These are phyloP conservation scores for Rhinatrema bivittatum DNA, from an alignment of 2,797 vertebrate species.

Conservation along the genomic window DNA sequence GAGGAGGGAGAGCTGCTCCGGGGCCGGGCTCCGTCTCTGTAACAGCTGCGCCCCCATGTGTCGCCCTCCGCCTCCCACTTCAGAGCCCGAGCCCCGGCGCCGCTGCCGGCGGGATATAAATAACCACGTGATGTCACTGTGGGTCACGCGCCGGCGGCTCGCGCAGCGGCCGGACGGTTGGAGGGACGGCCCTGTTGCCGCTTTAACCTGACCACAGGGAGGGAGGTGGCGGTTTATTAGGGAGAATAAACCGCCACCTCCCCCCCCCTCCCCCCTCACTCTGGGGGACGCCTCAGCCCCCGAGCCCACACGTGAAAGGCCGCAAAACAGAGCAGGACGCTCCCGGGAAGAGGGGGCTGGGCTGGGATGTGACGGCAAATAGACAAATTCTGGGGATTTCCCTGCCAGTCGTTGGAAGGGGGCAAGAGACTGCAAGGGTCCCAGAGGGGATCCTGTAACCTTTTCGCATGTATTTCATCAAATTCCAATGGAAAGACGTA, in stretches of 20 bases:
- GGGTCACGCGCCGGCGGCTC: background rate
- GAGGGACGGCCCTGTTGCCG: conserved; percentile 4
- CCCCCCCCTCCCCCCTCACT: background rate
- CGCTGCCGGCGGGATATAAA: too few relatives aligned
- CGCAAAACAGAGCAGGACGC: background rate
- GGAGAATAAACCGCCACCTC: background rate
- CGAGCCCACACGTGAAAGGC: background rate
- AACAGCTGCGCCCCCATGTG: background rate
- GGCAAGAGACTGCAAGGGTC: too few relatives aligned
- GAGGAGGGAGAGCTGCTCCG: background rate
- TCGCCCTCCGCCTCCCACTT: conserved; percentile 5
- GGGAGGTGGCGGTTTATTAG: too few relatives aligned
- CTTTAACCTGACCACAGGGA: too few relatives aligned
- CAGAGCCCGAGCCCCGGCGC: conserved; percentile 1
- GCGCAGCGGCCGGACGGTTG: background rate
- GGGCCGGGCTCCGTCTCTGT: background rate
- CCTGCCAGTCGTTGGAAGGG: too few relatives aligned
- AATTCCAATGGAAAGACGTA: too few relatives aligned
- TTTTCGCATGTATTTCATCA: too few relatives aligned
- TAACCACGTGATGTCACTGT: too few relatives aligned
- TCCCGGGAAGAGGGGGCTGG: too few relatives aligned
- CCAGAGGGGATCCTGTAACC: too few relatives aligned
- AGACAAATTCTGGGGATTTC: too few relatives aligned
- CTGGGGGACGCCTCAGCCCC: background rate
- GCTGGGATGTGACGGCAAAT: too few relatives aligned